A percentile compares a stretch with the other conserved stretches of the same genome.
Conservation (phyloP, 2,888 invertebrate genomes). For the Listrodromus nycthemerus region DNA sequence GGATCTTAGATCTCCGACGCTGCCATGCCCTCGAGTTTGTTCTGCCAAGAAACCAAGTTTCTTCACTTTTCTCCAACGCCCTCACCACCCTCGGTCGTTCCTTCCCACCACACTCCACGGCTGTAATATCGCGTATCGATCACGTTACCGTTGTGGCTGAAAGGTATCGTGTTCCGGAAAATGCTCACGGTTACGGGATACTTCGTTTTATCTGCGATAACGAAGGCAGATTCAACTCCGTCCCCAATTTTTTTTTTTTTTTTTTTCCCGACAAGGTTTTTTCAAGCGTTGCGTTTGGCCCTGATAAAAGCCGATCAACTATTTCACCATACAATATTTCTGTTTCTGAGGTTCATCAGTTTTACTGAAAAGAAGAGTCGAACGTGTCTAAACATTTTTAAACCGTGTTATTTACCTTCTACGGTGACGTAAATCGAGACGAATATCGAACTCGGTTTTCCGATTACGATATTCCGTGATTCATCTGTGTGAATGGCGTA, state of each 20-base stretch:
- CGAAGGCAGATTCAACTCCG: constrained; percentile 11
- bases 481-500: too few species aligned
- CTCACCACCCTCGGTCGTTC: not conserved
- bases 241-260: not conserved
- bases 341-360: too few species aligned
- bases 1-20: constrained; percentile 55
- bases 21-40: constrained; percentile 37
- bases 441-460: not conserved
- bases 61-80: constrained; percentile 31
- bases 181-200: constrained; percentile 8
- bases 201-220: not conserved
- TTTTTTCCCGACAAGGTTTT: too few species aligned
- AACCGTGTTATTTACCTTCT: not conserved
- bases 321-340: too few species aligned
- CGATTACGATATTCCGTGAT: not conserved
- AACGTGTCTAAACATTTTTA: not conserved
- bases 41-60: constrained; percentile 62
- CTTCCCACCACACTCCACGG: not conserved
- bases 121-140: constrained; percentile 25
- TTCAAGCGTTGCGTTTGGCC: too few species aligned
- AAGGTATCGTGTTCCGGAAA: not conserved
- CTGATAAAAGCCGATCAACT: too few species aligned
- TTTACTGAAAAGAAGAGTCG: not conserved
- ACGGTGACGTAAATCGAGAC: not conserved
- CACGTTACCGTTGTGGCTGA: constrained; percentile 1